Conservation (phyloP, 1,140 invertebrate genomes). For the Drosophila mayri region DNA sequence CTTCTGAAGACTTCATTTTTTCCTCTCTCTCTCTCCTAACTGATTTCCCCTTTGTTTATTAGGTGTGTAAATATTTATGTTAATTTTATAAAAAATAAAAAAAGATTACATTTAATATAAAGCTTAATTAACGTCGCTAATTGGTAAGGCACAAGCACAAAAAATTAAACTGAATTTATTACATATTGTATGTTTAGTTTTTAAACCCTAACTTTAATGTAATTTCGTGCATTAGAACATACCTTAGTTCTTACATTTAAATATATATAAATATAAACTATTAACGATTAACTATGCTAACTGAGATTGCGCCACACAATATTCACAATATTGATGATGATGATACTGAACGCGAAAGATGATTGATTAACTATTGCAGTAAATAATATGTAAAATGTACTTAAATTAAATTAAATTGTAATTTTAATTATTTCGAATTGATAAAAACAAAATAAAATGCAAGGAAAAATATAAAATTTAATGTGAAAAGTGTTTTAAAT, state of each 20-base stretch:
- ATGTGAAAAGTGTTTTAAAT: neutral
- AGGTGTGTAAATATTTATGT: conserved; percentile 79
- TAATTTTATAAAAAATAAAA: conserved; percentile 51
- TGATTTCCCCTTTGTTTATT: conserved; percentile 38
- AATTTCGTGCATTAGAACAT: conserved; percentile 69
- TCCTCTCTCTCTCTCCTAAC: neutral
- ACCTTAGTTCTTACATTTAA: conserved; percentile 58
- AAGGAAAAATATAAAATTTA: conserved; percentile 49
- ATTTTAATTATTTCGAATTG: conserved; percentile 83
- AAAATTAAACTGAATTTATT: conserved; percentile 75
- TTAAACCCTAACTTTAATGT: conserved; percentile 59
- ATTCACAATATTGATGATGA: conserved; percentile 47
- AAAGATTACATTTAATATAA: conserved; percentile 23
- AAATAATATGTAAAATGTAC: conserved; percentile 78
- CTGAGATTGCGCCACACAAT: conserved; percentile 50
- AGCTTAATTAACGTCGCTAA: conserved; percentile 35
- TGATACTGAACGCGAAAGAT: conserved; percentile 14
- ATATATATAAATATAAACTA: conserved; percentile 41
- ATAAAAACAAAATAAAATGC: conserved; percentile 73
- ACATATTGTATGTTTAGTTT: conserved; percentile 79
- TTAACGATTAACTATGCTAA: conserved; percentile 52
- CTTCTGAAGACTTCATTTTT: conserved; percentile 75
- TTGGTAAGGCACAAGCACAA: conserved; percentile 50
- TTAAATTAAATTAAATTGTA: conserved; percentile 83
- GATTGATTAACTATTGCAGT: conserved; percentile 65